Base-by-base conservation (phyloP, 2,113 vertebrate genomes). In the Solea senegalensis region DNA sequence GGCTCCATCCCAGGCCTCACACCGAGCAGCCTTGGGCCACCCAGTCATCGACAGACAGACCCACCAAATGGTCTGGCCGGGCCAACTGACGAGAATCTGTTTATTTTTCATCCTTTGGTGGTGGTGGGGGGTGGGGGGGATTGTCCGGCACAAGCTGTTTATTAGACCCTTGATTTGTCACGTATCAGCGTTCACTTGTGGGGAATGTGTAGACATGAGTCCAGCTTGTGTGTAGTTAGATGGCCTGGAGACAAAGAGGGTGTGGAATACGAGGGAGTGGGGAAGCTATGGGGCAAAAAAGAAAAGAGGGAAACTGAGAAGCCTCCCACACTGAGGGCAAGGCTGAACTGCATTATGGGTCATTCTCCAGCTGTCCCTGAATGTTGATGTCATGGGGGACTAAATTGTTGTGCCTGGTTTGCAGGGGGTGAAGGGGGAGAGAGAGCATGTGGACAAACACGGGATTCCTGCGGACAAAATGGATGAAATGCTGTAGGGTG, bases 141-240 rank as follows among this genome's bases (percentile, higher is more conserved):
- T 86, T 85, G 89, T 91, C 91, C 82, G 57, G 87, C 79, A 76
- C 74, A 83, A 91, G 90, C 86, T 93, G 92, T 93, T 93, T 92
- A 93, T 93, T 90, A 90, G 89, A 76, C 81, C 89, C 93, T 92
- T 93, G 92, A 93, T 93, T 94, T 90, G 87, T 93, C 90, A 92
- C 91, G 89, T 91, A 90, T 92, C 88, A 87, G 87, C 78, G 74
- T 90, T 85, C 45, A 57, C 84, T 90, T 69, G 80, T 57, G 56
- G 81, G 61, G 88, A 82, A 85, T 86, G 83, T 90, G 89, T 90
- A 89, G 90, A 91, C 87, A 91, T 59, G 71, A 80, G 72, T 82
- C 74, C 78, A 56, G 72, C 69, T 85, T 92, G 88, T 91, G 74
- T 93, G 88, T 88, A 88, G 88, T 83, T 72, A 57, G 63, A 58